A percentile compares a stretch with the other conserved stretches of the same genome.
These are phyloP conservation scores for Trichosurus vulpecula DNA, from an alignment of 2,797 vertebrate genomes.

Conservation along the genomic window DNA sequence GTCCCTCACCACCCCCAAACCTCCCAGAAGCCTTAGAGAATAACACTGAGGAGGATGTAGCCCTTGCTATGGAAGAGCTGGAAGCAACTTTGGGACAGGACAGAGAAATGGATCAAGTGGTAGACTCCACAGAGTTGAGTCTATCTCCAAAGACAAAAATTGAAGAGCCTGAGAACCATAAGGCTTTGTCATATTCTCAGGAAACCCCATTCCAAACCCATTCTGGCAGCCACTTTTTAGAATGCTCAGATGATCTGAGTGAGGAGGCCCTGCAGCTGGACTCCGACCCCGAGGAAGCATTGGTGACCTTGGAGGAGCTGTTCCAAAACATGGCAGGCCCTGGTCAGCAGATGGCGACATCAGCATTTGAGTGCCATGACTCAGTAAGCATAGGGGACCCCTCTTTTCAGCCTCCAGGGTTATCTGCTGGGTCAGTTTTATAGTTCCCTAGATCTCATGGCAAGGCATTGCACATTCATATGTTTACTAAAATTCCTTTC, in stretches of 20 bases:
- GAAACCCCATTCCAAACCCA: not conserved
- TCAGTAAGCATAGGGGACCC: constrained; percentile 6
- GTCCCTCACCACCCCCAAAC: not conserved
- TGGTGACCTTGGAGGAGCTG: not conserved
- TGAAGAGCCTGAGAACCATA: not conserved
- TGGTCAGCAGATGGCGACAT: not conserved
- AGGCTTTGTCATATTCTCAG: not conserved
- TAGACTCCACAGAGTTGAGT: not conserved
- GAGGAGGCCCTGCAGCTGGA: not conserved
- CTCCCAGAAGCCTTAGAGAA: not conserved
- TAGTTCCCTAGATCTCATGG: not conserved
- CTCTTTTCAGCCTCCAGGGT: not conserved
- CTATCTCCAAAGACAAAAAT: not conserved
- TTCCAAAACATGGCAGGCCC: constrained; percentile 1
- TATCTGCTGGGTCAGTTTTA: not conserved
- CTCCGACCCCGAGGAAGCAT: rapidly evolving
- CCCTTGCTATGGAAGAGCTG: not conserved
- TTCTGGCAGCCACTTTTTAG: not conserved
- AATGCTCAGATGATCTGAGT: not conserved
- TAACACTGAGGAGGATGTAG: not conserved
- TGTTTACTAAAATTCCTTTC: not conserved
- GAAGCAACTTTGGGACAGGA: not conserved
- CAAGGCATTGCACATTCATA: not conserved
- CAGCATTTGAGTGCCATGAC: rapidly evolving
- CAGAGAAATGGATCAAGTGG: no score